Conservation (phyloP, 2,888 invertebrate species). For the Mactromeris polynyma region DNA sequence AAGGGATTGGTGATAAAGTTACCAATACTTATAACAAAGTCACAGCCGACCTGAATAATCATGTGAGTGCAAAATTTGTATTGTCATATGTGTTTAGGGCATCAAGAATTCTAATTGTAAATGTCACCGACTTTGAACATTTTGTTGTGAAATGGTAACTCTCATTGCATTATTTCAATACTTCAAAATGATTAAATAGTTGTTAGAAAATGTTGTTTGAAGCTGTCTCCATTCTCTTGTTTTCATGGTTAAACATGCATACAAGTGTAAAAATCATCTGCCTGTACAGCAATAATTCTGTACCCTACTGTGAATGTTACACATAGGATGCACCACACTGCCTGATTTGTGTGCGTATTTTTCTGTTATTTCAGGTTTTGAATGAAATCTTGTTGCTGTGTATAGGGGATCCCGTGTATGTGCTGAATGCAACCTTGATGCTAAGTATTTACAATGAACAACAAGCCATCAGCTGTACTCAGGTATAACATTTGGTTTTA, state of each 20-base stretch:
- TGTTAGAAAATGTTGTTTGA: too few species aligned
- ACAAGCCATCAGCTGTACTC: slow-evolving; percentile 56
- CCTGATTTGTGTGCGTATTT: not conserved
- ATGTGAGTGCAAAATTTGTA: slow-evolving; percentile 50
- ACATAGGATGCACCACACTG: too few species aligned
- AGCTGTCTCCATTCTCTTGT: too few species aligned
- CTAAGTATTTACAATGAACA: slow-evolving; percentile 56
- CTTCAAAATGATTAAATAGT: too few species aligned
- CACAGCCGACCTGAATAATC: slow-evolving; percentile 49
- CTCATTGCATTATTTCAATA: too few species aligned
- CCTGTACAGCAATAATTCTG: too few species aligned
- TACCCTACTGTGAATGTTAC: too few species aligned
- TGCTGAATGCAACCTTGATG: slow-evolving; percentile 47
- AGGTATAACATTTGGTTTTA: too few species aligned
- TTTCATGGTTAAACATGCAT: too few species aligned
- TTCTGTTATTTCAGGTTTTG: slow-evolving; percentile 40
- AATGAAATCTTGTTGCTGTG: slow-evolving; percentile 46
- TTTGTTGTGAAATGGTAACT: too few species aligned
- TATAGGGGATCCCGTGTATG: slow-evolving; percentile 50
- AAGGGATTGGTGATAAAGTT: slow-evolving; percentile 13
- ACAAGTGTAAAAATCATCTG: too few species aligned
- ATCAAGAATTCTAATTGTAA: not conserved
- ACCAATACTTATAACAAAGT: slow-evolving; percentile 60
- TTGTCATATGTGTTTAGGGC: not conserved
- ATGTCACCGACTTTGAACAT: too few species aligned